A percentile compares a stretch with the other conserved stretches of the same genome.
These are phyloP conservation scores for Meloidogyne floridensis DNA, from an alignment of 1,140 invertebrate species.

Conservation along the genomic window DNA sequence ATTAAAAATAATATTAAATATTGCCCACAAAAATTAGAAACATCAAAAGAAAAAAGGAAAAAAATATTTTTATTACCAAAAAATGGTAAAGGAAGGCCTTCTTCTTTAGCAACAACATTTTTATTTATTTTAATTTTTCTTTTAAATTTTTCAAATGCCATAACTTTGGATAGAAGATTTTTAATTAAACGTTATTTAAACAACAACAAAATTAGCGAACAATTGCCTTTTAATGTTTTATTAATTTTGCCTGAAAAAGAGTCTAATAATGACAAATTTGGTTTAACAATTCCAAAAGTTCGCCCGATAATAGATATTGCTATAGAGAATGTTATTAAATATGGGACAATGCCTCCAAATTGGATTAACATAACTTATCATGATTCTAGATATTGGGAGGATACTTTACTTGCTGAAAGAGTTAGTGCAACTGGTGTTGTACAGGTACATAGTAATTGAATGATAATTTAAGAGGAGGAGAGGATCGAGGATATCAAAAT, in stretches of 20 bases:
- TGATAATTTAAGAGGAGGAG: slow-evolving; percentile 6
- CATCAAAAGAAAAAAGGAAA: neutral
- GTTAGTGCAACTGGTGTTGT: slow-evolving; percentile 33
- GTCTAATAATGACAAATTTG: slow-evolving; percentile 62
- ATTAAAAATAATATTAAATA: neutral
- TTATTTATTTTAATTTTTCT: neutral
- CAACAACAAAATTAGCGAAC: slow-evolving; percentile 13
- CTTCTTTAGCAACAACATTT: neutral
- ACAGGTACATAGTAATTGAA: slow-evolving; percentile 1
- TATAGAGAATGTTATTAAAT: slow-evolving; percentile 55
- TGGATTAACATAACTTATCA: slow-evolving; percentile 61
- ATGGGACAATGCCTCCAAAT: slow-evolving; percentile 45
- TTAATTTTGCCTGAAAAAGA: slow-evolving; percentile 55
- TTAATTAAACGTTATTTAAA: neutral
- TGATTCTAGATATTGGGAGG: slow-evolving; percentile 60
- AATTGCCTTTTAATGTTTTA: slow-evolving; percentile 57
- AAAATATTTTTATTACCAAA: neutral
- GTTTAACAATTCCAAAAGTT: slow-evolving; percentile 58
- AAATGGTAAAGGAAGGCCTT: neutral
- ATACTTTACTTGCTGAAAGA: slow-evolving; percentile 55
- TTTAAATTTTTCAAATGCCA: neutral
- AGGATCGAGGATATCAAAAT: neutral
- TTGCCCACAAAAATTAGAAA: neutral
- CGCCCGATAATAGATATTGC: slow-evolving; percentile 64
- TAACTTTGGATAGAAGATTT: neutral